A percentile compares a stretch with the other conserved stretches of the same genome.
Conservation (phyloP, 2,888 invertebrate genomes). For the Podabrus alpinus region DNA sequence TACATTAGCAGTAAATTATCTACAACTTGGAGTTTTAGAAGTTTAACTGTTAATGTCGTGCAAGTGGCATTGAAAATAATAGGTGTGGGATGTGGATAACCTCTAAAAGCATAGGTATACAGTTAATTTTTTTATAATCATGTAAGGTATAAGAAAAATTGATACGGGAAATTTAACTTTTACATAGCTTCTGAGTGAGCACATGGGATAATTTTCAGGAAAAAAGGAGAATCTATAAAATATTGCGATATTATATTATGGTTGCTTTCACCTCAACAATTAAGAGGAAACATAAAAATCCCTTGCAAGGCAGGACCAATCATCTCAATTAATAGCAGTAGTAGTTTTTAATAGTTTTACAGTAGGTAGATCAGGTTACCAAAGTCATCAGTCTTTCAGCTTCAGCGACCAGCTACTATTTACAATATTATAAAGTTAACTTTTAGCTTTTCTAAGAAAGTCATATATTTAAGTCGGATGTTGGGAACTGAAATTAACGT, state of each 20-base stretch:
- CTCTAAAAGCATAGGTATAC: slow-evolving; percentile 9
- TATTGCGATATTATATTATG: not conserved
- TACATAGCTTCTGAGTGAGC: not conserved
- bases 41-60: slow-evolving; percentile 14
- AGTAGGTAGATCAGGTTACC: not conserved
- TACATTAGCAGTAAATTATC: not conserved
- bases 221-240: not conserved
- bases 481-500: no score
- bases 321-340: not conserved
- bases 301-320: no score
- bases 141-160: not conserved
- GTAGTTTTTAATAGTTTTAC: not conserved
- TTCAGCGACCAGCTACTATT: not conserved
- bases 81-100: slow-evolving; percentile 23
- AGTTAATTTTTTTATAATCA: slow-evolving; percentile 5
- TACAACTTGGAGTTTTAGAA: not conserved
- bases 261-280: not conserved
- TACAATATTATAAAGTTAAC: no score
- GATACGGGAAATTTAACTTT: not conserved
- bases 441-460: no score
- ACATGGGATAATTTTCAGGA: not conserved
- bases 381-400: not conserved
- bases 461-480: no score
- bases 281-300: no score
- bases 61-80: slow-evolving; percentile 19